These are phyloP conservation scores for Eidolon helvum DNA, from an alignment of 2,113 vertebrate species.

Conservation along the genomic window DNA sequence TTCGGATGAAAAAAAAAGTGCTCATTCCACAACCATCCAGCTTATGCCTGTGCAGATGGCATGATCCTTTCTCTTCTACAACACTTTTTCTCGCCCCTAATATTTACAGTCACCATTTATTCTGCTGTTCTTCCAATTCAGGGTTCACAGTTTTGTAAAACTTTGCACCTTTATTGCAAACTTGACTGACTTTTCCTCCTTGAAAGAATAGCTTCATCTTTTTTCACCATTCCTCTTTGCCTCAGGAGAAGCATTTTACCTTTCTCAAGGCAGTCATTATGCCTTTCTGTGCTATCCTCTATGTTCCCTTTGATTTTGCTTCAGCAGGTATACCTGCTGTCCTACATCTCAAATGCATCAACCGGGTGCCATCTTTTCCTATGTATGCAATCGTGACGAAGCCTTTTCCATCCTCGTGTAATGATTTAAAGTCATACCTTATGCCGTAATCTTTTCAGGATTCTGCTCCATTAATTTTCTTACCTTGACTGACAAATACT, in stretches of 20 bases:
- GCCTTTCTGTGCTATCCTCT: neutral
- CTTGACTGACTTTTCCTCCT: neutral
- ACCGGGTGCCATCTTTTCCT: neutral
- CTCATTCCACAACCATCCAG: neutral
- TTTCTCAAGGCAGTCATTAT: neutral
- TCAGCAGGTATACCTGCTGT: neutral
- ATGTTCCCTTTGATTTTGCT: neutral
- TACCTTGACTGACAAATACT: neutral
- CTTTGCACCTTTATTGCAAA: neutral
- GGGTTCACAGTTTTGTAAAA: neutral
- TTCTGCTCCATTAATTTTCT: neutral
- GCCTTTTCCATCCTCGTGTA: too few relatives aligned
- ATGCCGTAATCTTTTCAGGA: neutral
- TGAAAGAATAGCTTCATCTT: neutral
- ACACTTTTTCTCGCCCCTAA: neutral
- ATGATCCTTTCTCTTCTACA: neutral
- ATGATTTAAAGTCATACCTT: neutral
- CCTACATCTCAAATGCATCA: neutral
- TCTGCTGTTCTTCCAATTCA: neutral
- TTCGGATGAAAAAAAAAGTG: neutral
- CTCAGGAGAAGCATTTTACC: neutral
- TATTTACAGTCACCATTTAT: neutral
- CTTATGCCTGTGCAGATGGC: neutral
- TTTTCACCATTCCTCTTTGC: neutral
- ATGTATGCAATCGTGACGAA: neutral